phyloP scores from a whole-genome alignment of 2,113 vertebrate genomes.

The Peromyscus maniculatus region DNA sequence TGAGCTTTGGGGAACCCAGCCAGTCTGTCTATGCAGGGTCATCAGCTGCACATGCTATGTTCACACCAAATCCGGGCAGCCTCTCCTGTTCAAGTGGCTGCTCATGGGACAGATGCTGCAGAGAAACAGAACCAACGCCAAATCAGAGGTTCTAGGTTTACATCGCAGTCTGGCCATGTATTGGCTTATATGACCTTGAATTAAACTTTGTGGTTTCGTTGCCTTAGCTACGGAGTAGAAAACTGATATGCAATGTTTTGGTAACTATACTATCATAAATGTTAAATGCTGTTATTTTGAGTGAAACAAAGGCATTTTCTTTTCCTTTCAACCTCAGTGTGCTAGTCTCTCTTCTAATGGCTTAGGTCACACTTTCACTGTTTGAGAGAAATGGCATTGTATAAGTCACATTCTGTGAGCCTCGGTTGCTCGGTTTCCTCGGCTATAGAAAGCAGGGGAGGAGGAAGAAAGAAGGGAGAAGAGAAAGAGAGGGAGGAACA shows the following conservation, averaged over 20 bases:
- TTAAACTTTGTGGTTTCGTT: neutral
- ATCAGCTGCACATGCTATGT: neutral
- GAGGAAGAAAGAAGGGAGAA: neutral
- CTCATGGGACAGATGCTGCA: neutral
- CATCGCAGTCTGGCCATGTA: constrained; percentile 1
- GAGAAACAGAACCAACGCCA: neutral
- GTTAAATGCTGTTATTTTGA: neutral
- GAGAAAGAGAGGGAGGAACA: neutral
- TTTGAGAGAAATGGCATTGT: constrained; percentile 19
- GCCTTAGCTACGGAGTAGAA: neutral
- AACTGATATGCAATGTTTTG: neutral
- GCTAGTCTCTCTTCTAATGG: neutral
- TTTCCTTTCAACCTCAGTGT: neutral
- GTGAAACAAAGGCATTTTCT: neutral
- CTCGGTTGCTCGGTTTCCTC: constrained; percentile 14
- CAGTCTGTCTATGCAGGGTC: neutral
- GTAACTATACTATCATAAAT: neutral
- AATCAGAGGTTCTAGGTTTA: neutral
- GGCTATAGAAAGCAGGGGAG: neutral
- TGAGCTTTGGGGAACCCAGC: neutral
- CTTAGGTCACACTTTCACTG: neutral
- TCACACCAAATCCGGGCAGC: neutral
- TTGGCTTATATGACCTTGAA: neutral
- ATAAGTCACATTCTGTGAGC: constrained; percentile 8
- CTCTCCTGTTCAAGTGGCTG: neutral